Percentiles rank a stretch among this genome's conserved stretches.
Conservation (phyloP, 2,797 vertebrate genomes). For the Pseudochirops cupreus region DNA sequence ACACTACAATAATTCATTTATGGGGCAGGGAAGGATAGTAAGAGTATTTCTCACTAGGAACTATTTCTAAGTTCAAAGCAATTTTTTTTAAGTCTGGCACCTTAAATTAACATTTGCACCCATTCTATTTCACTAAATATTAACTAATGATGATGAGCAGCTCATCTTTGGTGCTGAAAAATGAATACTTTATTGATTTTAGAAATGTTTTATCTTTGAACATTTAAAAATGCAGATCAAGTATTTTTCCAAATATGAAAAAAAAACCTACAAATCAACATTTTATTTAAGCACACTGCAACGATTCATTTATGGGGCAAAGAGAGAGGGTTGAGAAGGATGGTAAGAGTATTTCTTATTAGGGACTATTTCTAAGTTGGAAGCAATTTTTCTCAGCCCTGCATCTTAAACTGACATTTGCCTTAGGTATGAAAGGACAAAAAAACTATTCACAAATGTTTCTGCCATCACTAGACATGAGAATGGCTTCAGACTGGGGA, state of each 20-base stretch:
- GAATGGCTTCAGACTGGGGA: neutral
- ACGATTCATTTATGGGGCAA: neutral
- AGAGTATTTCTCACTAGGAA: neutral
- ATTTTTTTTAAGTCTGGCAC: neutral
- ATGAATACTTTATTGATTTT: neutral
- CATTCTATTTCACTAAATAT: rapidly evolving
- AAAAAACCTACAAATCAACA: neutral
- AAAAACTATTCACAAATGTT: neutral
- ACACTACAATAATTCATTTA: neutral
- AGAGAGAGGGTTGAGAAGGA: neutral
- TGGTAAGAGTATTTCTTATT: neutral
- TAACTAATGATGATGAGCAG: rapidly evolving
- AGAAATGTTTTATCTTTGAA: conserved; percentile 38
- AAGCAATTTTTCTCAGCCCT: neutral
- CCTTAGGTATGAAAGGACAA: neutral
- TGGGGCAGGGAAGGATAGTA: neutral
- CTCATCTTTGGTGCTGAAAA: neutral
- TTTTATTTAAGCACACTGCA: neutral
- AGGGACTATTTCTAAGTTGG: conserved; percentile 11
- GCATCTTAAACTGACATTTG: neutral
- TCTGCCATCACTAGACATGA: neutral
- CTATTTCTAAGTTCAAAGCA: neutral
- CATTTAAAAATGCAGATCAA: conserved; percentile 31
- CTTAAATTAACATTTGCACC: neutral
- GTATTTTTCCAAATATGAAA: neutral